phyloP scores from a whole-genome alignment of 2,888 invertebrate species.

The Acronicta aceris region DNA sequence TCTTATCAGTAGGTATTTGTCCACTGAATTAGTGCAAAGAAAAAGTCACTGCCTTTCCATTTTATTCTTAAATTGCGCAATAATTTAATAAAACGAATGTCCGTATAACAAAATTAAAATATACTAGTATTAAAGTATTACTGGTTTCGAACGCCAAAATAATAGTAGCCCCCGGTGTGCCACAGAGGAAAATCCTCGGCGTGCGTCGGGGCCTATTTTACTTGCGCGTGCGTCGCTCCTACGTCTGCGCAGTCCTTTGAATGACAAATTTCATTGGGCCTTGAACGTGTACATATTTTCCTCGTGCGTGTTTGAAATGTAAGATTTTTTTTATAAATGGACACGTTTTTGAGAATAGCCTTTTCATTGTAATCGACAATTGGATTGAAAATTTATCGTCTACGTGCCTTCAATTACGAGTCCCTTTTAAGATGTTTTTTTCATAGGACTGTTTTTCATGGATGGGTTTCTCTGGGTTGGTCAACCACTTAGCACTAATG shows the following conservation, averaged over 20 bases:
- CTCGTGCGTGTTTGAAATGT: slow-evolving; percentile 85
- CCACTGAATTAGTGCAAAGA: background rate
- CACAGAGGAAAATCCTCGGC: slow-evolving; percentile 80
- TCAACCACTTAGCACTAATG: no score
- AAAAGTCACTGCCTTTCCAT: slow-evolving; percentile 6
- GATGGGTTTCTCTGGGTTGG: no score
- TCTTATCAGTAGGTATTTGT: slow-evolving; percentile 9
- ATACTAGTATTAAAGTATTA: no score
- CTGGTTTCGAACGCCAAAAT: no score
- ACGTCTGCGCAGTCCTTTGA: slow-evolving; percentile 71
- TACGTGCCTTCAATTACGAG: slow-evolving; percentile 8
- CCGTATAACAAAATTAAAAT: no score
- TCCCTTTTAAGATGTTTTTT: no score
- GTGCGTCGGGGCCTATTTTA: slow-evolving; percentile 64
- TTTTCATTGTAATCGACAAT: slow-evolving; percentile 30
- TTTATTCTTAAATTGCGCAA: background rate
- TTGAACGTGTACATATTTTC: slow-evolving; percentile 83
- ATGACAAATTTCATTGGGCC: slow-evolving; percentile 87
- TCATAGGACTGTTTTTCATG: no score
- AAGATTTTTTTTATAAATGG: slow-evolving; percentile 31
- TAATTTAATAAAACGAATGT: background rate
- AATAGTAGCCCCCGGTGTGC: slow-evolving; percentile 65
- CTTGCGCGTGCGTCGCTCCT: slow-evolving; percentile 70
- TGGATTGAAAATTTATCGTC: slow-evolving; percentile 2
- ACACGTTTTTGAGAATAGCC: slow-evolving; percentile 37